Base-by-base conservation (phyloP, 2,113 vertebrate species). In the Gadus macrocephalus region DNA sequence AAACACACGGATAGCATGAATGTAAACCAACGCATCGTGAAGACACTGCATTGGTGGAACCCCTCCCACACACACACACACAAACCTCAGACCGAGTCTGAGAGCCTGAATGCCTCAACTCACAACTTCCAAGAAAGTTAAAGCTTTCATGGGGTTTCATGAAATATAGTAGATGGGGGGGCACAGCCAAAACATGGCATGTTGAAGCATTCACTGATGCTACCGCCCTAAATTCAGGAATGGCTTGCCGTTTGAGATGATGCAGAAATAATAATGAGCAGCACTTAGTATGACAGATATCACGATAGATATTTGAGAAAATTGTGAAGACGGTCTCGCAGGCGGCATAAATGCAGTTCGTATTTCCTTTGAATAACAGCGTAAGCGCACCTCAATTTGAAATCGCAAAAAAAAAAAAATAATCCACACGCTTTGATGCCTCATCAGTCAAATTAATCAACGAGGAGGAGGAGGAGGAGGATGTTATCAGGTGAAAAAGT, bases 401-500 rank as follows among this genome's bases (percentile, higher is more conserved):
- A 61, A 74, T 74, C 65, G 15, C 2, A 67, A 66, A 70, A 67
- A 49, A 8, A 61, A 63, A 20, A n/a, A 75, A 38, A 61, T 1
- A 65, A 25, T 25, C 25, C 31, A 83, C 58, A 74, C 17, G 76
- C 60, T 68, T 75, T 68, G 27, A 62, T 31, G 64, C 49, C 81
- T 82, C 65, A 74, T 65, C 62, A 73, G 62, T 80, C 31, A 71
- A 69, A 82, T 80, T 78, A 80, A 73, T 68, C 15, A 65, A 75
- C 77, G 75, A 78, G 68, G 78, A 62, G 31, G 69, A 80, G 64
- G 67, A 78, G 69, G 78, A 62, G 31, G 69, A 80, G 66, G 67
- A 66, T 15, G n/a, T 81, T 83, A 71, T 82, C 78, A 73, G 76
- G 81, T 81, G 84, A 87, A 90, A 90, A 79, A 88, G 76, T 65